These are phyloP conservation scores for Odontothrips loti DNA, from an alignment of 2,888 invertebrate genomes.

Conservation along the genomic window DNA sequence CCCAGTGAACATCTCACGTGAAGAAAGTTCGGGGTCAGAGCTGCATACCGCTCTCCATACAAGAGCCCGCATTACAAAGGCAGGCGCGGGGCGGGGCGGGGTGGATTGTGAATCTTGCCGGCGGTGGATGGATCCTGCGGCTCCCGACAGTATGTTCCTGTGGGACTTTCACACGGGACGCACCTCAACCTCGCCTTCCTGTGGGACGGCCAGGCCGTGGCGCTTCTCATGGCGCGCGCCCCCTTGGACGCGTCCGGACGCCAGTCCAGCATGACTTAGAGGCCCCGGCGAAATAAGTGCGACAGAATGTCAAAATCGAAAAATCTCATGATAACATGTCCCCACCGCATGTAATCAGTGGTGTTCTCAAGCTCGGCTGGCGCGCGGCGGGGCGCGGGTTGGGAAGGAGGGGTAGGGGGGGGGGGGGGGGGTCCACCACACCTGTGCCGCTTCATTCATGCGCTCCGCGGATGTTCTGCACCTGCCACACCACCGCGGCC, in stretches of 20 bases:
- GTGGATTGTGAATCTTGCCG: background rate
- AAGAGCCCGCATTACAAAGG: background rate
- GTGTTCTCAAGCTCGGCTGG: background rate
- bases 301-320: too few relatives aligned
- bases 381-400: background rate
- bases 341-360: background rate
- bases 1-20: too few relatives aligned
- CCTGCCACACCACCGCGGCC: background rate
- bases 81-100: background rate
- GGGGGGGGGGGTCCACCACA: background rate
- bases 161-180: conserved; percentile 18
- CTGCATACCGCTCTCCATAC: too few relatives aligned
- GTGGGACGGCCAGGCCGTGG: background rate
- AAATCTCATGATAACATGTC: background rate
- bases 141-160: background rate
- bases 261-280: too few relatives aligned
- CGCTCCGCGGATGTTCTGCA: background rate
- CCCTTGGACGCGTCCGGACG: background rate
- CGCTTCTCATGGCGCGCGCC: conserved; percentile 5
- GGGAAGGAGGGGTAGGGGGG: background rate
- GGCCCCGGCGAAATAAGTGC: too few relatives aligned
- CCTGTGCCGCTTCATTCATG: conserved; percentile 25
- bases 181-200: background rate
- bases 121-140: too few relatives aligned
- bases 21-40: too few relatives aligned